phyloP scores from a whole-genome alignment of 2,888 invertebrate species.

The Tenthredo mesomela region DNA sequence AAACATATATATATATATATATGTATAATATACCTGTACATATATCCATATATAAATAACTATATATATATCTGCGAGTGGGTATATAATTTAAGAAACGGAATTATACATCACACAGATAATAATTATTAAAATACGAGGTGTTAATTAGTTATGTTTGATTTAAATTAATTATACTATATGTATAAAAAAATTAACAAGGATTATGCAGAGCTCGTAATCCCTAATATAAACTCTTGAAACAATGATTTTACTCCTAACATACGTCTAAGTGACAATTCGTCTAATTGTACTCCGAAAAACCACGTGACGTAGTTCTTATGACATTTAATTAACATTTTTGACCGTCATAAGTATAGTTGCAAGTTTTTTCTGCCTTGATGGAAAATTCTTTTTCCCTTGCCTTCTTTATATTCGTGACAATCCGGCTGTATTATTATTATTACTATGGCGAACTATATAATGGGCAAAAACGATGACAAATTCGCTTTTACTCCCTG shows the following conservation, averaged over 20 bases:
- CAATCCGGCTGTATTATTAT: not conserved
- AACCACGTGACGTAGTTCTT: not conserved
- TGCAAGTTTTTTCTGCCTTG: not conserved
- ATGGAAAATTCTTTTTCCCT: not conserved
- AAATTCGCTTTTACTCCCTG: not conserved
- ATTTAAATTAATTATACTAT: conserved; percentile 5
- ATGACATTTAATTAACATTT: not conserved
- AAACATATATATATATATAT: not conserved
- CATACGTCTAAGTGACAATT: not conserved
- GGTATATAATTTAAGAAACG: not conserved
- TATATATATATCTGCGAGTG: not conserved
- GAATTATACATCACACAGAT: not conserved
- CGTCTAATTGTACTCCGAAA: not conserved
- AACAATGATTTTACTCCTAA: not conserved
- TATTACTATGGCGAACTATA: not conserved
- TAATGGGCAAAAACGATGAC: conserved; percentile 3
- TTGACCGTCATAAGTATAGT: not conserved
- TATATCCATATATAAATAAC: too few species aligned
- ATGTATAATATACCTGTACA: too few species aligned
- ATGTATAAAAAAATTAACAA: not conserved
- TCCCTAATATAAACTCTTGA: not conserved
- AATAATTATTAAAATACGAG: not conserved
- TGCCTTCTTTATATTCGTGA: not conserved
- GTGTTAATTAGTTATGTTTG: not conserved
- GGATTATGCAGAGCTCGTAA: not conserved